Evolutionary conservation across 2,888 invertebrate genomes (phyloP).

Genomic region (Thymelicus lineola): DNA sequence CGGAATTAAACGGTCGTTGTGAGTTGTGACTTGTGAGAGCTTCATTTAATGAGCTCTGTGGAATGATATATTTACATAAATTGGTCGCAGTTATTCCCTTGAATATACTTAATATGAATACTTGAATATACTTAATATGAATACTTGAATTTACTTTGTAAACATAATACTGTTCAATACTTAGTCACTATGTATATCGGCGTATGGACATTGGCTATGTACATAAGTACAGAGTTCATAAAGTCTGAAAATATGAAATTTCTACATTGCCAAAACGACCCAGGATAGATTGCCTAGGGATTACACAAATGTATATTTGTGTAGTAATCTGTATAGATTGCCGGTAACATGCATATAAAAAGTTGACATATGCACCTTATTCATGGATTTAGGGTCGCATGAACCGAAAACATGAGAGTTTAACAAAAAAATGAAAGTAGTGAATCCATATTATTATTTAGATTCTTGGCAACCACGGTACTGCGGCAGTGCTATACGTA

Average conservation of each 20-base stretch:
- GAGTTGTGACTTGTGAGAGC: constrained; percentile 29
- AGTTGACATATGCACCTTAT: too few relatives aligned
- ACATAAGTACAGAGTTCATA: too few relatives aligned
- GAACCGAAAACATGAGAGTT: constrained; percentile 3
- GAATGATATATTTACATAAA: constrained; percentile 25
- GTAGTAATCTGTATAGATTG: too few relatives aligned
- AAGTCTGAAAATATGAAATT: too few relatives aligned
- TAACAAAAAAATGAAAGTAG: constrained; percentile 20
- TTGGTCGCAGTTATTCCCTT: constrained; percentile 17
- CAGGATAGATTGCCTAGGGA: too few relatives aligned
- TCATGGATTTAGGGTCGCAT: not conserved
- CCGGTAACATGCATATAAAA: too few relatives aligned
- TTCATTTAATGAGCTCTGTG: constrained; percentile 46
- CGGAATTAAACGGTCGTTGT: constrained; percentile 58
- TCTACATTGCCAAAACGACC: too few relatives aligned
- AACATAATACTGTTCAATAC: too few relatives aligned
- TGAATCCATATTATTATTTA: constrained; percentile 35
- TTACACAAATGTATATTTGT: too few relatives aligned
- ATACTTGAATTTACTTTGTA: not conserved
- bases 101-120: too few relatives aligned
- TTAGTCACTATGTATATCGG: too few relatives aligned
- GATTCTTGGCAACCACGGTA: constrained; percentile 40
- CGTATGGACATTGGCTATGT: too few relatives aligned
- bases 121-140: constrained; percentile 7
- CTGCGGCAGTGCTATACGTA: constrained; percentile 40